Percentiles rank a stretch among this genome's conserved stretches.
Evolutionary conservation across 2,113 vertebrate species (phyloP).

Genomic region (Tachysurus vachellii): DNA sequence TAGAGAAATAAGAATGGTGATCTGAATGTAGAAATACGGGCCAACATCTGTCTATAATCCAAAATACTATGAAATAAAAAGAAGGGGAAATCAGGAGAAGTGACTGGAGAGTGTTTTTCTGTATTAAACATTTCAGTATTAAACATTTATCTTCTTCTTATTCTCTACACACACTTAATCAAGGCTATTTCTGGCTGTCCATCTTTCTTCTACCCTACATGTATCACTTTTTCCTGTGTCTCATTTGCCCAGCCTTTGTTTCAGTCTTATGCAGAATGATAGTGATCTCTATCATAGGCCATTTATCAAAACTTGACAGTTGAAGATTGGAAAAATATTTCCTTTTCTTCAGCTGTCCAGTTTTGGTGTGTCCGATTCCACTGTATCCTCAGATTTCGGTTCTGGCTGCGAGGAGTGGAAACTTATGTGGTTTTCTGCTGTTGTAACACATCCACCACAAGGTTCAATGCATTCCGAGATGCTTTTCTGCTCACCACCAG

Average conservation of each 20-base stretch:
- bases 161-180: background rate
- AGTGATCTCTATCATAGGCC: background rate
- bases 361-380: background rate
- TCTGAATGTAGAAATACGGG: conserved; percentile 14
- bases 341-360: background rate
- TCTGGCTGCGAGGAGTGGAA: background rate
- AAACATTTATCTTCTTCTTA: background rate
- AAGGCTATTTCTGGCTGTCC: background rate
- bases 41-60: conserved; percentile 32
- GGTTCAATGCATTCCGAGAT: background rate
- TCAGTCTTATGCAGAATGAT: background rate
- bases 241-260: background rate
- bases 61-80: conserved; percentile 41
- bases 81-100: conserved; percentile 41
- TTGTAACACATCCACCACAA: background rate
- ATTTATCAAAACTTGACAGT: background rate
- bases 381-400: background rate
- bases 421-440: background rate
- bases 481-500: background rate
- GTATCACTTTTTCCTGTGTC: background rate
- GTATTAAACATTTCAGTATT: background rate
- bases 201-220: background rate
- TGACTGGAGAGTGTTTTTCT: conserved; percentile 35
- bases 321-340: background rate
- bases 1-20: background rate